Conservation (phyloP, 2,797 vertebrate genomes). For the Sebastes baramenuke region DNA sequence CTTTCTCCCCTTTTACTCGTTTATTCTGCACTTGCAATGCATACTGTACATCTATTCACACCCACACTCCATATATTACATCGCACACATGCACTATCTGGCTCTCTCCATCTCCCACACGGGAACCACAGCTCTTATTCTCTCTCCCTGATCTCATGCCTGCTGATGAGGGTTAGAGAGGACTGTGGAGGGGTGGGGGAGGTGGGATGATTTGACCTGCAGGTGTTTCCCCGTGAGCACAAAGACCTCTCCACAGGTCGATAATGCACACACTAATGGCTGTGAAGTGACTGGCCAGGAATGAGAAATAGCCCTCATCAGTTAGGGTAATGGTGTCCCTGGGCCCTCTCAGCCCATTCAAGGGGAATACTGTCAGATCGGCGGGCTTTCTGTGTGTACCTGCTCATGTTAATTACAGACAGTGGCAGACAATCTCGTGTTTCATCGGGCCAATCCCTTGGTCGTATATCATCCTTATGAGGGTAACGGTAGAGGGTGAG, state of each 20-base stretch:
- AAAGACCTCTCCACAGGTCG: conserved; percentile 79
- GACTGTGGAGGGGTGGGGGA: conserved; percentile 43
- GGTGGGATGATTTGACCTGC: conserved; percentile 77
- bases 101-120: conserved; percentile 37
- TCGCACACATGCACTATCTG: conserved; percentile 24
- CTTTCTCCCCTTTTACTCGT: conserved; percentile 4
- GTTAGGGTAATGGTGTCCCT: conserved; percentile 85
- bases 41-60: conserved; percentile 41
- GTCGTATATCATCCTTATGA: conserved; percentile 74
- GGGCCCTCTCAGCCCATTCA: conserved; percentile 77
- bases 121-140: conserved; percentile 51
- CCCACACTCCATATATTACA: conserved; percentile 44
- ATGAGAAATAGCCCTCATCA: conserved; percentile 85
- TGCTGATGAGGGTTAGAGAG: conserved; percentile 77
- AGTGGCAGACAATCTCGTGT: conserved; percentile 68
- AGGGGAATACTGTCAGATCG: conserved; percentile 78
- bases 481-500: conserved; percentile 24
- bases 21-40: not conserved
- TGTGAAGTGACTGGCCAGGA: conserved; percentile 78
- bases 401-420: conserved; percentile 82
- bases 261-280: conserved; percentile 84
- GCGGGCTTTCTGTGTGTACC: conserved; percentile 71
- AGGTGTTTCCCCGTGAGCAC: conserved; percentile 79
- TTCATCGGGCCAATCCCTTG: conserved; percentile 58
- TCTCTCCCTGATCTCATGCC: conserved; percentile 64